A percentile compares a stretch with the other conserved stretches of the same genome.
Conservation (phyloP, 2,888 invertebrate genomes). For the Leucozona laternaria region DNA sequence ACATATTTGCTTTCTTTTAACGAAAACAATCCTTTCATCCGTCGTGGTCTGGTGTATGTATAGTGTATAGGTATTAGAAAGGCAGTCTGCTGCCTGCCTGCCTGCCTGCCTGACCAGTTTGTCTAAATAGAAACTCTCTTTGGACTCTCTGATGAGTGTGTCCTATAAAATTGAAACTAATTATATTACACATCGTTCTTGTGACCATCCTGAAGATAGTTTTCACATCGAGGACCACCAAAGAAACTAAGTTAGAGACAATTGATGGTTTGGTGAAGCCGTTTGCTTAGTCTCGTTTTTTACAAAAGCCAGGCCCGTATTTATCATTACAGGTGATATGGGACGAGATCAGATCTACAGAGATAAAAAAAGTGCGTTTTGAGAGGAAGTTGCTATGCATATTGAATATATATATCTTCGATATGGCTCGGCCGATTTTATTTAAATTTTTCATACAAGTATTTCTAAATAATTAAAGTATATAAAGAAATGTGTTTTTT, state of each 20-base stretch:
- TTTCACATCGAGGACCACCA: conserved; percentile 59
- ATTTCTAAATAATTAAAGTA: too few species aligned
- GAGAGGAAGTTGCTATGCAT: too few species aligned
- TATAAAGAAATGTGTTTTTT: too few species aligned
- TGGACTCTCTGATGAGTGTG: conserved; percentile 39
- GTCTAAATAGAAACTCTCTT: background rate
- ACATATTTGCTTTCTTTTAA: conserved; percentile 35
- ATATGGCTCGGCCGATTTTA: too few species aligned
- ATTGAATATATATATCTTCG: too few species aligned
- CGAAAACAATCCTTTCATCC: conserved; percentile 54
- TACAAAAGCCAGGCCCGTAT: background rate
- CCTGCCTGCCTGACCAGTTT: background rate
- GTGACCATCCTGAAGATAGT: conserved; percentile 70
- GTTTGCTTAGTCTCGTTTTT: conserved; percentile 70
- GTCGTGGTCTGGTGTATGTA: conserved; percentile 21
- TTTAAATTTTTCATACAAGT: too few species aligned
- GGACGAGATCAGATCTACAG: background rate
- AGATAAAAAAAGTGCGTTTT: too few species aligned
- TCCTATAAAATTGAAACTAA: conserved; percentile 75
- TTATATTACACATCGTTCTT: conserved; percentile 73
- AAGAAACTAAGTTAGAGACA: conserved; percentile 48
- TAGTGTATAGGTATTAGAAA: conserved; percentile 18
- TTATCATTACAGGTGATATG: background rate
- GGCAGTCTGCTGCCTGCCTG: conserved; percentile 9
- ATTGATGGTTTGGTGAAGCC: conserved; percentile 64